Evolutionary conservation across 2,113 vertebrate species (phyloP), one percentile per base, ranked within the genome.

Genomic region (Cyprinodon variegatus): DNA sequence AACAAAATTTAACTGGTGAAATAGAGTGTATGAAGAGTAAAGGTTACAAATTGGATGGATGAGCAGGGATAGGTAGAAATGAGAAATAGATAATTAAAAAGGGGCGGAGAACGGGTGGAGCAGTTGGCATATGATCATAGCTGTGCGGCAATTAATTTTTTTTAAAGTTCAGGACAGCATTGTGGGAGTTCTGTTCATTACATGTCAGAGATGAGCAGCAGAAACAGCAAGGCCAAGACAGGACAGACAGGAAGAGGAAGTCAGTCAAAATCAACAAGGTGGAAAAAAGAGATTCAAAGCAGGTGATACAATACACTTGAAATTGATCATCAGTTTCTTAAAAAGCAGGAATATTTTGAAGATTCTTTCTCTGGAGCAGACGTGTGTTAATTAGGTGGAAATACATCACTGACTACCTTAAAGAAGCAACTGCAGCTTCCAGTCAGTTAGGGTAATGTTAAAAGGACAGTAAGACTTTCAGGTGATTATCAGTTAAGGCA

Each of bases 81-180:
- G 72, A 85, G 79, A 81, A 87, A 70, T n/a, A 65, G 72, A 89
- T 83, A 73, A 82, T 71, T 72, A 74, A 76, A 86, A 71, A 43
- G 62, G 65, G 79, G 66, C 60, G 60, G 65, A 70, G 76, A 68
- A 67, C 15, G 39, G 75, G 80, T 71, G 79, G 83, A 85, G 72
- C 80, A 72, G 83, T 72, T 89, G 90, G 78, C 90, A 91, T 91
- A 91, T 90, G 88, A 81, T 86, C 68, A 86, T 82, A 82, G 77
- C 74, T 36, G 60, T 84, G 77, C 45, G 37, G 85, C 88, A 91
- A 91, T 92, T 92, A 84, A 92, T 90, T 89, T 73, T 90, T 90
- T 89, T 92, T 93, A 90, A 88, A n/a, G n/a, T 86, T 72, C 60
- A 65, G 85, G 82, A 86, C 60, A 37, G 79, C 7, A 81, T 62